Conservation (phyloP, 2,888 invertebrate species). For the Chromoteleia sp. region DNA sequence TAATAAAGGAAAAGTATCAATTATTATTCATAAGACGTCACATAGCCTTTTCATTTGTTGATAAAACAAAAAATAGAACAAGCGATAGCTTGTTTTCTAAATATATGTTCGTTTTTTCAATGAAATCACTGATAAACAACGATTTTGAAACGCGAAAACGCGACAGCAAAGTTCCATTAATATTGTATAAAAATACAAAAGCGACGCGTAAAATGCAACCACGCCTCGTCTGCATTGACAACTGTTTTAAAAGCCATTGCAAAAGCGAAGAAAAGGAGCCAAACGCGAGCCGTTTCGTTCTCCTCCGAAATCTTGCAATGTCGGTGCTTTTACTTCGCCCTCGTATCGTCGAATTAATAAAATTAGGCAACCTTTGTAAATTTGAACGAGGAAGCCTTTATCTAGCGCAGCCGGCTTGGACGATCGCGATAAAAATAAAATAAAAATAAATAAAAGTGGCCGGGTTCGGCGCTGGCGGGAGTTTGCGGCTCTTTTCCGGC, state of each 20-base stretch:
- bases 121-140: not conserved
- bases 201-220: slow-evolving; percentile 9
- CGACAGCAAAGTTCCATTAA: slow-evolving; percentile 2
- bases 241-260: slow-evolving; percentile 9
- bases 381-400: slow-evolving; percentile 46
- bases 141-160: slow-evolving; percentile 1
- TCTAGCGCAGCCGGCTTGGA: slow-evolving; percentile 29
- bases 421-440: slow-evolving; percentile 56
- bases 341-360: slow-evolving; percentile 54
- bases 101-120: too few species aligned
- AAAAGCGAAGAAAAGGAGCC: slow-evolving; percentile 13
- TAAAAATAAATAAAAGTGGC: too few species aligned
- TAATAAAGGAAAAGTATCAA: too few species aligned
- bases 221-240: slow-evolving; percentile 45
- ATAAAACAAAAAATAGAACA: too few species aligned
- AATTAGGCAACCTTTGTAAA: slow-evolving; percentile 58
- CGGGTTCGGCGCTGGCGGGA: slow-evolving; percentile 36
- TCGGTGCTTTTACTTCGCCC: slow-evolving; percentile 43
- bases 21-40: too few species aligned
- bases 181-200: slow-evolving; percentile 28
- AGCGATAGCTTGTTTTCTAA: too few species aligned
- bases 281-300: slow-evolving; percentile 34
- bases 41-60: too few species aligned
- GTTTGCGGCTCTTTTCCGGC: slow-evolving; percentile 59
- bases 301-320: slow-evolving; percentile 40